Evolutionary conservation across 1,140 invertebrate species (phyloP).

Genomic region (Hyphantria cunea): DNA sequence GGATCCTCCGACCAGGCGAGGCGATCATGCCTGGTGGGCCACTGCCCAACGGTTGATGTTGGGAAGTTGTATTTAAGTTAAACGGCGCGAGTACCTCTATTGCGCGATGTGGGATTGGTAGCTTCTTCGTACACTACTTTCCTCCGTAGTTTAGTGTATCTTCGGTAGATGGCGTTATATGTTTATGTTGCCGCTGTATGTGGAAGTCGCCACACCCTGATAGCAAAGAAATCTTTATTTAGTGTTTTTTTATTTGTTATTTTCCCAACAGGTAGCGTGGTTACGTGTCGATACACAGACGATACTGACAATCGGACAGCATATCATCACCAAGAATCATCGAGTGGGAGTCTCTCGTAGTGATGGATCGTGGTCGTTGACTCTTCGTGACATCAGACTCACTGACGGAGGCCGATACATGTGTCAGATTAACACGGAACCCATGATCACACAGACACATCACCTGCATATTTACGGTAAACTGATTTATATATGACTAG

Average conservation of each 20-base stretch:
- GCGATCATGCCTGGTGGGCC: no score
- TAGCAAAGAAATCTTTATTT: no score
- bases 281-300: conserved; percentile 93
- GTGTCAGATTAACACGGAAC: conserved; percentile 95
- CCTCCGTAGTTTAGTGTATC: no score
- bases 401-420: conserved; percentile 91
- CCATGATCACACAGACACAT: conserved; percentile 93
- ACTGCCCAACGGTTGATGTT: no score
- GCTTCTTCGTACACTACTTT: no score
- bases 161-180: no score
- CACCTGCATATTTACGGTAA: conserved; percentile 92
- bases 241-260: not conserved
- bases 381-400: conserved; percentile 88
- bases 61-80: no score
- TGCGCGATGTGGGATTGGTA: no score
- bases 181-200: no score
- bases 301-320: conserved; percentile 91
- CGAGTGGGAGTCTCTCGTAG: conserved; percentile 89
- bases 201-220: no score
- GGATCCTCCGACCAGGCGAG: no score
- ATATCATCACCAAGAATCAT: conserved; percentile 93
- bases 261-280: conserved; percentile 89
- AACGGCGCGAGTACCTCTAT: no score
- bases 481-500: not conserved
- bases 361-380: conserved; percentile 90